Evolutionary conservation across 2,113 vertebrate species (phyloP), one percentile per base, ranked within the genome.

Genomic region (Petroica traversi): DNA sequence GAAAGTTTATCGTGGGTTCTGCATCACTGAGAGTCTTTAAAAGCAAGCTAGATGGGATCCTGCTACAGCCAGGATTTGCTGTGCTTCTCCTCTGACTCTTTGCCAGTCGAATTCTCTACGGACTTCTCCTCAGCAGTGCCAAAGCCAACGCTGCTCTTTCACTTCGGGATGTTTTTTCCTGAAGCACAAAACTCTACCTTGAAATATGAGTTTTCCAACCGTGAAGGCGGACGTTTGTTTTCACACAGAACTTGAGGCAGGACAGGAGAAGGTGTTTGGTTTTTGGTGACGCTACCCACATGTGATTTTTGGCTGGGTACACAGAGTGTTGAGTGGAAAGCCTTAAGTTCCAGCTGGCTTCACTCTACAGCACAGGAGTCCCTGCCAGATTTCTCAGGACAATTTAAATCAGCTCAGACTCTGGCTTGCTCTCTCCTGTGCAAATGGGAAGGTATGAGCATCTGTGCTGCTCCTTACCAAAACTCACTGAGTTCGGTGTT

Each of bases 211-310:
- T 93, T 96, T 96, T 93, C 85, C 94, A 92, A 14, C 51, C 1
- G 11, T 63, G 89, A 88, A 92, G 75, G 75, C 0, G 1, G 67
- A 66, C 23, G 1, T 88, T 95, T 95, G 63, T 94, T 96, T 96
- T 92, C 88, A 95, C 55, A 57, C 51, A 86, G 59, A 85, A 71
- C 85, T 88, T 34, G 55, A 92, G 63, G 78, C 71, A 83, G 92
- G 95, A 71, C 74, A 63, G 88, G 59, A 90, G 64, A 94, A 97
- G 85, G 90, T 92, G 93, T 90, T 93, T 95, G 92, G 43, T 14
- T 94, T 93, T 96, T 29, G n/a, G 85, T 25, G 33, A 92, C 0
- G 8, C 64, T 95, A 28, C 82, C 75, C 93, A 75, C 90, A 85
- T 94, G 75, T 84, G 82, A 67, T 86, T 93, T 92, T 95, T 96